Conservation (phyloP, 2,888 invertebrate species). For the Sesamia inferens region DNA sequence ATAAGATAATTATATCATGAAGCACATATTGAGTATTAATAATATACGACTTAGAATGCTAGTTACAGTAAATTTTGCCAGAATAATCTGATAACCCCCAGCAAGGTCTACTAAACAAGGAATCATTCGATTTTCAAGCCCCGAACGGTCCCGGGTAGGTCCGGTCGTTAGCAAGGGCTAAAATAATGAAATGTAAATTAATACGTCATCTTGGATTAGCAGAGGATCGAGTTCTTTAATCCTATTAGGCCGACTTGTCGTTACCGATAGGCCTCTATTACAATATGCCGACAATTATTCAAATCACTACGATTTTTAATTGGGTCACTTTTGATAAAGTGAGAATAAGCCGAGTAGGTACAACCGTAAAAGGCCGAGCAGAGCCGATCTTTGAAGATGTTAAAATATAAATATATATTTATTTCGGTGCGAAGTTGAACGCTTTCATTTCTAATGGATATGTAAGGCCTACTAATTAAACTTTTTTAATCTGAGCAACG, state of each 20-base stretch:
- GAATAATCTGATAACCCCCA: conserved; percentile 42
- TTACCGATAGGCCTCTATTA: conserved; percentile 69
- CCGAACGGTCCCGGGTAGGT: conserved; percentile 48
- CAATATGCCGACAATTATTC: conserved; percentile 61
- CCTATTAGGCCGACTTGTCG: conserved; percentile 74
- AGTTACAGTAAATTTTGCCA: conserved; percentile 27
- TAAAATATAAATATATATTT: conserved; percentile 43
- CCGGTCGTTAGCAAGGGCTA: conserved; percentile 57
- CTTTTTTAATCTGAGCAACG: conserved; percentile 82
- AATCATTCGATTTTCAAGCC: conserved; percentile 51
- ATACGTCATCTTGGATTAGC: conserved; percentile 78
- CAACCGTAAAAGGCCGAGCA: not conserved
- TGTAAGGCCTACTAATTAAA: conserved; percentile 81
- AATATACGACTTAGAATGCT: conserved; percentile 10
- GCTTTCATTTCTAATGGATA: conserved; percentile 69
- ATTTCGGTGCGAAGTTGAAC: conserved; percentile 38
- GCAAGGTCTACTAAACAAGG: conserved; percentile 30
- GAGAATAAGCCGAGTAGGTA: not conserved
- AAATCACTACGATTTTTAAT: conserved; percentile 64
- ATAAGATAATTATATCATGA: conserved; percentile 32
- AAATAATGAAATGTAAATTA: conserved; percentile 81
- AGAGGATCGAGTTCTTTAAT: conserved; percentile 75
- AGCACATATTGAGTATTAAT: conserved; percentile 16
- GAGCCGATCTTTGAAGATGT: conserved; percentile 1
- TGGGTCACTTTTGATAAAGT: conserved; percentile 62